A percentile compares a stretch with the other conserved stretches of the same genome.
phyloP scores from a whole-genome alignment of 2,113 vertebrate species.

The Percopsis transmontana region DNA sequence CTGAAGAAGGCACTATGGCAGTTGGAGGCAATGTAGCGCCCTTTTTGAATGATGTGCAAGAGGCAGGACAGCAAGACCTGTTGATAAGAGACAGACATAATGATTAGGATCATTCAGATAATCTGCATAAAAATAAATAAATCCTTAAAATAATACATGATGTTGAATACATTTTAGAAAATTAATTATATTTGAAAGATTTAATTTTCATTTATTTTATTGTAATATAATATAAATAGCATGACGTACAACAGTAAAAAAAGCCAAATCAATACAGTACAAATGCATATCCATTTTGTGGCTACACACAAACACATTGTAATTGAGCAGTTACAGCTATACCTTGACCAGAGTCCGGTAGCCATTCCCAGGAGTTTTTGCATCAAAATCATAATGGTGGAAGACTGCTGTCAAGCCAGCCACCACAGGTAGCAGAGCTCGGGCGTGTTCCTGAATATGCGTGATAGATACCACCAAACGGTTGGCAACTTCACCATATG shows the following conservation, averaged over 20 bases:
- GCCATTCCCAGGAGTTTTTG: conserved; percentile 63
- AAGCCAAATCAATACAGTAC: too few species aligned
- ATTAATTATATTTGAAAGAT: too few species aligned
- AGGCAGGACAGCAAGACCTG: conserved; percentile 83
- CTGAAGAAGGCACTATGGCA: conserved; percentile 85
- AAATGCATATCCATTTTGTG: too few species aligned
- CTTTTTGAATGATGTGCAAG: conserved; percentile 84
- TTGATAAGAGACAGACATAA: conserved; percentile 7
- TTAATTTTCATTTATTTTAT: too few species aligned
- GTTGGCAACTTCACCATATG: conserved; percentile 25
- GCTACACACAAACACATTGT: neutral
- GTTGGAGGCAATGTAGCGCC: conserved; percentile 82
- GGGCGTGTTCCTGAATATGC: conserved; percentile 61
- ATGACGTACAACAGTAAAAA: too few species aligned
- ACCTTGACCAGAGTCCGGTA: conserved; percentile 74
- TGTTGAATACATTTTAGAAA: too few species aligned
- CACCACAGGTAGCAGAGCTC: conserved; percentile 55
- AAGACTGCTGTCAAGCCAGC: conserved; percentile 51
- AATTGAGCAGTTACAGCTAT: neutral
- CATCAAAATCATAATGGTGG: conserved; percentile 70
- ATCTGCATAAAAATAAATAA: too few species aligned
- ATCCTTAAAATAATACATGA: too few species aligned
- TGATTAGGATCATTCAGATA: conserved; percentile 12
- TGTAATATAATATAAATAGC: too few species aligned
- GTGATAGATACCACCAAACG: conserved; percentile 52